Evolutionary conservation across 2,797 vertebrate genomes (phyloP).

Genomic region (Margarornis squamiger): DNA sequence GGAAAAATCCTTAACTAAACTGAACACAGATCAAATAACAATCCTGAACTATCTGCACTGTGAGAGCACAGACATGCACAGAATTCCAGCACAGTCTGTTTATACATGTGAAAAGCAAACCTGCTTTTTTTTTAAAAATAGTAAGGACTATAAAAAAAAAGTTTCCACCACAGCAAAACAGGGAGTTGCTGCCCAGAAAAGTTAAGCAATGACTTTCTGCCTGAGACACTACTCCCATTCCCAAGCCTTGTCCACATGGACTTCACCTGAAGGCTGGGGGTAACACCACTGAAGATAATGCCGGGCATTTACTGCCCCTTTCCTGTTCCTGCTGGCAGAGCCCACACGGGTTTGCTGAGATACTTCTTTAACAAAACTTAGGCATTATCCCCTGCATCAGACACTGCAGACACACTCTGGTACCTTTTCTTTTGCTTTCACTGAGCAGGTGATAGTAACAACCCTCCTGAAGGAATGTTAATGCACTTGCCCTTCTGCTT

Average conservation of each 20-base stretch:
- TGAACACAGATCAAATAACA: neutral
- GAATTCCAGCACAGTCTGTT: neutral
- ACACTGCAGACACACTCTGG: fast-evolving
- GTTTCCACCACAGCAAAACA: neutral
- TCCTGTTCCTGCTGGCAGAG: neutral
- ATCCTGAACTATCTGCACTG: neutral
- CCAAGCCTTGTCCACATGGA: fast-evolving
- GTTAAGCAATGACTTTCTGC: neutral
- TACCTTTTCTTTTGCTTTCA: neutral
- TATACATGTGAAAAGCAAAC: neutral
- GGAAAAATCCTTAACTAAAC: neutral
- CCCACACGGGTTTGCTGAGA: neutral
- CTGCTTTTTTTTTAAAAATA: fast-evolving
- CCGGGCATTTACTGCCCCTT: neutral
- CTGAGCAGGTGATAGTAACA: neutral
- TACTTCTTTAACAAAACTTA: neutral
- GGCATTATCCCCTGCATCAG: neutral
- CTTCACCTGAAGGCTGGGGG: neutral
- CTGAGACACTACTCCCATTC: neutral
- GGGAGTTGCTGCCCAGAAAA: neutral
- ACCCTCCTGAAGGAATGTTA: neutral
- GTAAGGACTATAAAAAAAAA: neutral
- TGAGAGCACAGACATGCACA: neutral
- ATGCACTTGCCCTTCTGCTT: neutral
- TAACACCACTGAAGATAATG: too few species aligned